Conservation (phyloP, 2,888 invertebrate genomes). For the Mesorhabditis spiculigera region DNA sequence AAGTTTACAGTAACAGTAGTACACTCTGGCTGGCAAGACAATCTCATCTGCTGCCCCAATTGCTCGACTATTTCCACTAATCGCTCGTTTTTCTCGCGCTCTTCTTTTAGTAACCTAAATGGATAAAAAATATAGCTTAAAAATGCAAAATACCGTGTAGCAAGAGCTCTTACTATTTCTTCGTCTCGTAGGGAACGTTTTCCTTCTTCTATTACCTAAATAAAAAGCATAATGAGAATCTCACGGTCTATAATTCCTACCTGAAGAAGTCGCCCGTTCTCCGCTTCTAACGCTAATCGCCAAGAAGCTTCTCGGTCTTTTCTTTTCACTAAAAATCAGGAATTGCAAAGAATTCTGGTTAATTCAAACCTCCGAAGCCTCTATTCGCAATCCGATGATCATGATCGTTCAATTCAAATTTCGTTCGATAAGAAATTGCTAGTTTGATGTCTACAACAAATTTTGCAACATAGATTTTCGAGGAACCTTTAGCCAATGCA, state of each 20-base stretch:
- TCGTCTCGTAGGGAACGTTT: background rate
- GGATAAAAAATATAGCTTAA: no score
- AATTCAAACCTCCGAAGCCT: background rate
- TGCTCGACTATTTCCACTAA: background rate
- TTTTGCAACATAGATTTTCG: no score
- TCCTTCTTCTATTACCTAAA: constrained; percentile 4
- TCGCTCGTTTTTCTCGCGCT: constrained; percentile 1
- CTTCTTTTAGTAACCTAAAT: constrained; percentile 1
- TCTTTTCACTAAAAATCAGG: background rate
- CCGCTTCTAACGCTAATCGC: constrained; percentile 6
- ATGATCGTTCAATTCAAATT: background rate
- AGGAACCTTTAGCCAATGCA: background rate
- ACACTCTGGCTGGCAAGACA: background rate
- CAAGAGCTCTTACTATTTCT: background rate
- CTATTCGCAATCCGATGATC: background rate
- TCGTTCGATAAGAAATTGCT: background rate
- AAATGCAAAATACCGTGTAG: background rate
- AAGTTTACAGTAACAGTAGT: background rate
- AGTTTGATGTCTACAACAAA: background rate
- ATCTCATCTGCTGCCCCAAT: background rate
- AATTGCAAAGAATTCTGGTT: background rate
- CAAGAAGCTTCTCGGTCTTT: constrained; percentile 1
- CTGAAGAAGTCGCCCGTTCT: constrained; percentile 4
- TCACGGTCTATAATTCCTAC: background rate
- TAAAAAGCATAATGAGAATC: background rate